Conservation (phyloP, 2,888 invertebrate genomes). For the Drosophila algonquin region DNA sequence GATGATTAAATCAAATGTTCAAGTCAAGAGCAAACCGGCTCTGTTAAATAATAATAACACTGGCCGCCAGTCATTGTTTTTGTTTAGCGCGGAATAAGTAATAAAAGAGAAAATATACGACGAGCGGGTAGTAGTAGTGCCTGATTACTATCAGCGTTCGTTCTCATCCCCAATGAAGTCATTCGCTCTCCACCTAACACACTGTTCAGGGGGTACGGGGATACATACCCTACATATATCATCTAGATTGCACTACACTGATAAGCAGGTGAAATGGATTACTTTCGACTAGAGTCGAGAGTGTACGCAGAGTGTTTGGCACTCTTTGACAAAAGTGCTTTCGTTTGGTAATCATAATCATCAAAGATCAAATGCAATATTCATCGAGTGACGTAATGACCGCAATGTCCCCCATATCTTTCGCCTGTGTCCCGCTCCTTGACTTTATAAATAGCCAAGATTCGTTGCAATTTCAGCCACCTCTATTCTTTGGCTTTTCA, state of each 20-base stretch:
- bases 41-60: slow-evolving; percentile 62
- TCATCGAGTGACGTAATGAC: slow-evolving; percentile 35
- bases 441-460: slow-evolving; percentile 62
- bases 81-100: slow-evolving; percentile 41
- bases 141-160: slow-evolving; percentile 36
- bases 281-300: background rate
- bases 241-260: slow-evolving; percentile 13
- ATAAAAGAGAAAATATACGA: slow-evolving; percentile 31
- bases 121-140: background rate
- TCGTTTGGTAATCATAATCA: slow-evolving; percentile 3
- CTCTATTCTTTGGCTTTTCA: slow-evolving; percentile 52
- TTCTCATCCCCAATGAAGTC: slow-evolving; percentile 35
- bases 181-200: slow-evolving; percentile 13
- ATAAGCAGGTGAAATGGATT: slow-evolving; percentile 25
- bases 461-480: slow-evolving; percentile 57
- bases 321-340: background rate
- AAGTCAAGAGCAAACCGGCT: slow-evolving; percentile 74
- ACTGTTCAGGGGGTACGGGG: background rate
- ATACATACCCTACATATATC: background rate
- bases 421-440: slow-evolving; percentile 1
- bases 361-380: background rate
- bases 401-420: slow-evolving; percentile 1
- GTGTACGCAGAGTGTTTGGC: background rate
- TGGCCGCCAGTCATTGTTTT: slow-evolving; percentile 7
- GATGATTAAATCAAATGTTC: slow-evolving; percentile 68